Percentiles rank a stretch among this genome's conserved stretches.
Conservation (phyloP, 2,888 invertebrate genomes). For the Dasypogon diadema region DNA sequence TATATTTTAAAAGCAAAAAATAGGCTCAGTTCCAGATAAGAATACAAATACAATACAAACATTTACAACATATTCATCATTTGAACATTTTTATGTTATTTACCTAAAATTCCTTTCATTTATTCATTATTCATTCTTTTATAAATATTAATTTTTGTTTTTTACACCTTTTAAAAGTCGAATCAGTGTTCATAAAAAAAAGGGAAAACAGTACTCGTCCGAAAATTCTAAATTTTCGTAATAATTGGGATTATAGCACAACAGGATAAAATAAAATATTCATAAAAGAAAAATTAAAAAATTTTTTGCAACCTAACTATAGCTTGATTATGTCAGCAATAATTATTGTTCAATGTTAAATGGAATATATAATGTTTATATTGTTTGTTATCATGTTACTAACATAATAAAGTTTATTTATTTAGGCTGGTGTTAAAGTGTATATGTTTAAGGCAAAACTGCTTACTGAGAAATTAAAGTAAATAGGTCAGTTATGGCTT, state of each 20-base stretch:
- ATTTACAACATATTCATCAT: background rate
- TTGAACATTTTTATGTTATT: conserved; percentile 1
- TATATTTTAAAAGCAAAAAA: conserved; percentile 5
- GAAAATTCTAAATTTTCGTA: background rate
- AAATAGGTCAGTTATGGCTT: conserved; percentile 22
- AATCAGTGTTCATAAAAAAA: background rate
- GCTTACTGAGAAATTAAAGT: background rate
- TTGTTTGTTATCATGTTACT: conserved; percentile 14
- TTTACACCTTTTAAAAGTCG: background rate
- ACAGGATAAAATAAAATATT: background rate
- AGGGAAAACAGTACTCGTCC: conserved; percentile 1
- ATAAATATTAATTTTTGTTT: conserved; percentile 11
- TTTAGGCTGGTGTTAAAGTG: conserved; percentile 21
- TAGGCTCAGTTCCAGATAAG: conserved; percentile 1
- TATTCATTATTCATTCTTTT: conserved; percentile 5
- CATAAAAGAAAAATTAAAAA: background rate
- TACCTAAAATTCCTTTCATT: conserved; percentile 7
- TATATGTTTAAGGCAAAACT: conserved; percentile 3
- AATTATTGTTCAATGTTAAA: conserved; percentile 31
- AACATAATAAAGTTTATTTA: conserved; percentile 25
- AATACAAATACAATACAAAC: conserved; percentile 2
- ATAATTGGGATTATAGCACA: background rate
- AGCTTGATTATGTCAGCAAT: conserved; percentile 30
- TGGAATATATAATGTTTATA: conserved; percentile 8
- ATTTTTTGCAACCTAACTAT: conserved; percentile 28